Evolutionary conservation across 64 coral and sea anemone genomes (phyloP), one percentile per base, ranked within the genome.

Genomic region (Platygyra sinensis): DNA sequence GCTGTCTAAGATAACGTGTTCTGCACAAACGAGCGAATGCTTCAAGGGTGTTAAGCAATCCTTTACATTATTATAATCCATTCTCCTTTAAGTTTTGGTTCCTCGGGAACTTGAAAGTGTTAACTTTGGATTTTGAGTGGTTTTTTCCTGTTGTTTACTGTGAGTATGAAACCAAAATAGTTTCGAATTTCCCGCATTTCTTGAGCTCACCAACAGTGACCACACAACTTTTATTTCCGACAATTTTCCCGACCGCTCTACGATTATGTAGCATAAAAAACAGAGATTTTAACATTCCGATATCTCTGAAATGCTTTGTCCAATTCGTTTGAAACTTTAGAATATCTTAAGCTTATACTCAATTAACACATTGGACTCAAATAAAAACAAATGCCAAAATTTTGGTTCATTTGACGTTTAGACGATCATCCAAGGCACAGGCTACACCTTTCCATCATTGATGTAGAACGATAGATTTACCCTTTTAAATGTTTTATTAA

Each of bases 241-340:
- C 74, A 77, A 87, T 79, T 87, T 80, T 92, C 7, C 42, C 3
- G 33, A 36, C 33, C 3, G 7, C 42, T 46, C 42, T 46, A 46
- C 7, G 3, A 6, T 46, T 46, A 4, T 46, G 5, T 0, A 6
- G 42, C 3, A 46, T 46, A 46, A 46, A n/a, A 46, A 46, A 79
- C 11, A 79, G 72, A 86, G 90, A 78, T 52, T 92, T 86, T 86
- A 46, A 75, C 4, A 79, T 69, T 80, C 83, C 74, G 36, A 87
- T 92, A 87, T 92, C 90, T 92, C 83, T 7, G 74, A 36, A 92
- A 80, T 46, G 42, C 74, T 71, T 92, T 18, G 75, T 72, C 62
- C 82, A 92, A 80, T 72, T 87, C 46, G 83, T 92, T 69, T 73
- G 83, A 92, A 92, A 92, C 83, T 92, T 92, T 57, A 92, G 83